Base-by-base conservation (phyloP, 2,888 invertebrate species). In the Cosmopolites sordidus region DNA sequence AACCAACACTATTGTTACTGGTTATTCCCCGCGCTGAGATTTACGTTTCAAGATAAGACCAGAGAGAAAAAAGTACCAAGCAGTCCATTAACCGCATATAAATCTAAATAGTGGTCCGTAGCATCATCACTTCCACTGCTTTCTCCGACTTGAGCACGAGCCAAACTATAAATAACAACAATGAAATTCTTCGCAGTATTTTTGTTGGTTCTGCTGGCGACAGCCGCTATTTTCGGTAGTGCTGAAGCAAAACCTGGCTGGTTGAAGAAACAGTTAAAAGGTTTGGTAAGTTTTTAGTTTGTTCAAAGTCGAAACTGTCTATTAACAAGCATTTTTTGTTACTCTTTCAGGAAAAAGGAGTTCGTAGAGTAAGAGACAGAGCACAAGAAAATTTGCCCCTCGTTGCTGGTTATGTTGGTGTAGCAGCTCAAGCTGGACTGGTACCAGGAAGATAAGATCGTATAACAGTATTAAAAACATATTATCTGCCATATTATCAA, bases 271-370 rank as follows among this genome's bases (percentile, higher is more conserved):
- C 27, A 14, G 11, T 40, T 48, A 3, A 48, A 48, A 14, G 22
- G 40, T 27, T 39, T 40, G 16, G 48, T 48, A 37, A 18, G 48
- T 48, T 27, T 38, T 45, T 14, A 14, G 4, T 2, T 16, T 40
- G 3, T 22, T 22, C 22, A 22, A 22, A 8, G 22, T 8, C 22
- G 22, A 5, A 5, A 22, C 3, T 22, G 22, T 5, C 22, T 22
- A 22, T 5, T 22, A 22, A 8, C 22, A 22, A 22, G 8, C 8
- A 22, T 48, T 46, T 54, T 47, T 43, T 44, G 53, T 58, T n/a
- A n/a, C n/a, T n/a, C n/a, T n/a, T n/a, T n/a, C 11, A 59, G 61
- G 59, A 61, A 54, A 59, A 59, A 38, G 61, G 51, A n/a, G 61
- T 56, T 4, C 48, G 51, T 39, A 61, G 59, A 47, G 42, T 61